phyloP scores from a whole-genome alignment of 1,140 invertebrate genomes.

The Mactra quadrangularis region DNA sequence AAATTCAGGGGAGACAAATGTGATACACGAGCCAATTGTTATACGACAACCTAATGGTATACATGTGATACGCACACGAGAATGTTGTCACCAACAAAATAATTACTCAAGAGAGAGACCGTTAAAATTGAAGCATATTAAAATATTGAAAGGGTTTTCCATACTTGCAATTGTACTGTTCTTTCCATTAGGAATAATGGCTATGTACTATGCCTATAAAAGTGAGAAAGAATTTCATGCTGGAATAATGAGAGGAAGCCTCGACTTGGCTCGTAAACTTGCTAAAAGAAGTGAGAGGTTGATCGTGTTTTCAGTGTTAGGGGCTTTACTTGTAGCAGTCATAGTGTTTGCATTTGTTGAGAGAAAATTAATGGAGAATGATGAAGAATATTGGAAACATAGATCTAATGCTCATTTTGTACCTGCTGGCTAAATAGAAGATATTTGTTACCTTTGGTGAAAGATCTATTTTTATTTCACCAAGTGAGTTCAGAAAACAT shows the following conservation, averaged over 20 bases:
- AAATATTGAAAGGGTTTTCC: constrained; percentile 66
- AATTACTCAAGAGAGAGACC: constrained; percentile 49
- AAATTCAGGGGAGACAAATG: constrained; percentile 42
- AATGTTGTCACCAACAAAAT: constrained; percentile 17
- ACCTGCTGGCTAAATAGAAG: not conserved
- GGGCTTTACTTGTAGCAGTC: constrained; percentile 59
- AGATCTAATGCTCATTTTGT: constrained; percentile 9
- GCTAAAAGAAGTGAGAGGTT: constrained; percentile 67
- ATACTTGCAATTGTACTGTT: constrained; percentile 67
- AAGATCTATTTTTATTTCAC: too few species aligned
- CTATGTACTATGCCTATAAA: constrained; percentile 69
- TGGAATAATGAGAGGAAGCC: constrained; percentile 69
- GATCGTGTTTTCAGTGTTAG: constrained; percentile 70
- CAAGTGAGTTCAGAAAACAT: too few species aligned
- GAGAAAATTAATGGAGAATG: constrained; percentile 34
- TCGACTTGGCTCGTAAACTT: constrained; percentile 71
- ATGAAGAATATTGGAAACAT: constrained; percentile 59
- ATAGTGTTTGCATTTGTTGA: constrained; percentile 66
- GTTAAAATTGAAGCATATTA: constrained; percentile 63
- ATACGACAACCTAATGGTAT: constrained; percentile 43
- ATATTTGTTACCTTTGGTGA: too few species aligned
- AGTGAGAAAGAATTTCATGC: constrained; percentile 70
- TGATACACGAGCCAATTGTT: constrained; percentile 60
- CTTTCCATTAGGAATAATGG: constrained; percentile 74
- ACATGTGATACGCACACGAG: constrained; percentile 57